These are phyloP conservation scores for Bombylius major DNA, from an alignment of 2,888 invertebrate species.

Conservation along the genomic window DNA sequence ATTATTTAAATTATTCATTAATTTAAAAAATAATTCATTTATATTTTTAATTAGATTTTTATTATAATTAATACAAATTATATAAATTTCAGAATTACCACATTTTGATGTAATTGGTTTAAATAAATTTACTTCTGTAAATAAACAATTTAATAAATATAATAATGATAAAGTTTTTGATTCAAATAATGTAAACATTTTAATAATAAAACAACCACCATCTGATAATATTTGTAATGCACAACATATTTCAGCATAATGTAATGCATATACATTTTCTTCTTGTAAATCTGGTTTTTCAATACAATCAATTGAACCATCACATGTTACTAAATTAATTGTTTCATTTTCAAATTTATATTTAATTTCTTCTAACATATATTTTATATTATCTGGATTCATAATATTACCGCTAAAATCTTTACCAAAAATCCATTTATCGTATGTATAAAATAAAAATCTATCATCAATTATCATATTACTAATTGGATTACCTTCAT, in stretches of 20 bases:
- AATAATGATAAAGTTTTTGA: slow-evolving; percentile 64
- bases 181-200: slow-evolving; percentile 85
- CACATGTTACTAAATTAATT: slow-evolving; percentile 70
- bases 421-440: slow-evolving; percentile 75
- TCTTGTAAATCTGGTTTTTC: slow-evolving; percentile 81
- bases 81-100: slow-evolving; percentile 89
- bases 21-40: background rate
- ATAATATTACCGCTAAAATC: slow-evolving; percentile 81
- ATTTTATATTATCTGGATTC: slow-evolving; percentile 51
- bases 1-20: slow-evolving; percentile 27
- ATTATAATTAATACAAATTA: slow-evolving; percentile 49
- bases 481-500: slow-evolving; percentile 67
- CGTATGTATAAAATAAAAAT: slow-evolving; percentile 61
- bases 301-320: slow-evolving; percentile 87
- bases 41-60: slow-evolving; percentile 13
- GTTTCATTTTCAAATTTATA: slow-evolving; percentile 36
- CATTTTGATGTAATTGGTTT: slow-evolving; percentile 90
- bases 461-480: slow-evolving; percentile 71
- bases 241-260: slow-evolving; percentile 70
- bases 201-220: slow-evolving; percentile 69
- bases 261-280: slow-evolving; percentile 57
- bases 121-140: slow-evolving; percentile 58
- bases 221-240: slow-evolving; percentile 56
- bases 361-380: slow-evolving; percentile 32
- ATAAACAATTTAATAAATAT: slow-evolving; percentile 64